Base-by-base conservation (phyloP, 2,113 vertebrate genomes). In the Hydrolagus affinis region DNA sequence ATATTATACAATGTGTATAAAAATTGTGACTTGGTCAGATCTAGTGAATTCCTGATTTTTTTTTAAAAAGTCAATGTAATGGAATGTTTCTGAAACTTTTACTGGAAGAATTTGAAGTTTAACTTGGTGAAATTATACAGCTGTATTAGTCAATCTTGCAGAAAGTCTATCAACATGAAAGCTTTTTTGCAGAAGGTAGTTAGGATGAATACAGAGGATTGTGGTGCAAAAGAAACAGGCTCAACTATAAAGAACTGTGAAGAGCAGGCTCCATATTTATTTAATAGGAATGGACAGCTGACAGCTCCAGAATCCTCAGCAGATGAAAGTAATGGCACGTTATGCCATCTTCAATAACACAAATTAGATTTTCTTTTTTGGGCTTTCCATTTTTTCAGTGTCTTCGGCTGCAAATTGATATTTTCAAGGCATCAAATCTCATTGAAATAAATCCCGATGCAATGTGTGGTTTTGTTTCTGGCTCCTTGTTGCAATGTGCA, bases 41-140 rank as follows among this genome's bases (percentile, higher is more conserved):
- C n/a, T n/a, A n/a, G n/a, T n/a, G n/a, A n/a, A n/a, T n/a, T n/a
- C n/a, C n/a, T 88, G 87, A 89, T 85, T 86, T 19, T 85, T 88
- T 32, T 21, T n/a, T 85, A 62, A 76, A 87, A 86, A 28, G 86
- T 88, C 86, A 86, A 85, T 71, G 80, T 68, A 68, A 85, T 86
- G 71, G 88, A 88, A 86, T 86, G 73, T 87, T 71, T 87, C 23
- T 86, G 85, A 68, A 69, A 85, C 1, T 87, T 89, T 88, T 88
- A 85, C 88, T 17, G 85, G 19, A 83, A 85, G 76, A 69, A 86
- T 89, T 86, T 88, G 86, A 89, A 86, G 80, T 23, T 59, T 25
- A 62, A 78, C 0, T 44, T 30, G 15, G 25, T 83, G 57, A 32
- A 32, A 28, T 80, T 11, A 28, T 15, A 17, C 59, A 17, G 11